Base-by-base conservation (phyloP, 1,140 invertebrate species). In the Pseudomyrmex dendroicus region DNA sequence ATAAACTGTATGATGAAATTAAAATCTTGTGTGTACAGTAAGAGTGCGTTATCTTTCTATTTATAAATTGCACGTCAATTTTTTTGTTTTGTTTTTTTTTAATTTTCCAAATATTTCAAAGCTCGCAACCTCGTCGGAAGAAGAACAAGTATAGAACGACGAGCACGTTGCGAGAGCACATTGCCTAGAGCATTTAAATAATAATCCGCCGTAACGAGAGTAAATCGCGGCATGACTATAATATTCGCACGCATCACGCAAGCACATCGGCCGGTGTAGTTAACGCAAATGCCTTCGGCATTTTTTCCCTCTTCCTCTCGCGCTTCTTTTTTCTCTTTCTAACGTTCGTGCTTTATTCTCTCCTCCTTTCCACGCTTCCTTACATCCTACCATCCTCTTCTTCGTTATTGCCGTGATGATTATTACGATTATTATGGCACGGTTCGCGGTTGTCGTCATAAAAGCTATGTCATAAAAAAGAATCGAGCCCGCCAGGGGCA, bases 371-470 rank as follows among this genome's bases (percentile, higher is more conserved):
- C 73, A 48, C 67, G 20, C 72, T 62, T 59, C 54, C 59, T 63
- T 20, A 48, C 59, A 17, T 67, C 68, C 63, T 61, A 67, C 46
- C 46, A 50, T 56, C n/a, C 8, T 52, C 64, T 48, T 22, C 77
- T 73, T 85, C 83, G 89, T 91, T 91, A 91, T 92, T 80, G 85
- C 91, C 67, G 84, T 83, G 89, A 89, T 90, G 89, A 92, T 92
- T 92, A 93, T 93, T 93, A 90, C 89, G 91, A 93, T 92, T 93
- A 92, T 93, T 92, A 91, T 91, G 87, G 86, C 86, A 84, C 84
- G 84, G 87, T 86, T 89, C 85, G 85, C 89, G 85, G 84, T 90
- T 89, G 90, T 90, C 84, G 87, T 91, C 91, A 88, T 92, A 92
- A 92, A 92, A 92, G 87, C 86, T 72, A 67, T 56, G 83, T 83